Base-by-base conservation (phyloP, 2,888 invertebrate genomes). In the Agrochola lota region DNA sequence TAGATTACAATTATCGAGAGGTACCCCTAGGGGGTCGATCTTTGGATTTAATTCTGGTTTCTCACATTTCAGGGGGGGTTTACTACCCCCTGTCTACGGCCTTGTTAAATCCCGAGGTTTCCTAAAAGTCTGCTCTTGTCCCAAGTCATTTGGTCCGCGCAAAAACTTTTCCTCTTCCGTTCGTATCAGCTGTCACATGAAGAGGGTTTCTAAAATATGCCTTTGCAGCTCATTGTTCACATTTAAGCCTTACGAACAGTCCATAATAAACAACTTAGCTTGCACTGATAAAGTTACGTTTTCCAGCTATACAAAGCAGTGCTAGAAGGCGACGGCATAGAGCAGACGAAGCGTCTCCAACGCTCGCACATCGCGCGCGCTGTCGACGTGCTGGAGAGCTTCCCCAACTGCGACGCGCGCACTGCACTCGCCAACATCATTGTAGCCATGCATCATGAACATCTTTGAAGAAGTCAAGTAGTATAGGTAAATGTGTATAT, bases 371-470 rank as follows among this genome's bases (percentile, higher is more conserved):
- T 98, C 26, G 97, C 97, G 63, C 97, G 97, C 79, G 99, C 99
- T 0, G 97, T 98, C 91, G 97, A 97, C 80, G 98, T 98, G 17
- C 95, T 99, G 40, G 97, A 97, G 88, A 97, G 97, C 84, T 98
- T 99, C 92, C 98, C 98, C 71, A 97, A 97, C 88, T 98, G 98
- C 75, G 99, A 99, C 94, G 99, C 99, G 0, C 97, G 98, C 81
- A 98, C 98, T 43, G 99, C 99, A 0, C 97, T 99, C 73, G 97
- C 98, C 73, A 99, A 99, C 94, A 99, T 99, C 87, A 98, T 98
- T 70, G 97, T 98, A 9, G 98, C 98, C 17, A 98, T 98, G 98
- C 98, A 98, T 90, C 98, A 98, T 46, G 93, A 95, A 59, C 93
- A 93, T 66, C 81, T 90, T 12, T 69, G 69, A 69, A 11, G 2